These are phyloP conservation scores for Lasiommata megera DNA, from an alignment of 2,888 invertebrate genomes.

Conservation along the genomic window DNA sequence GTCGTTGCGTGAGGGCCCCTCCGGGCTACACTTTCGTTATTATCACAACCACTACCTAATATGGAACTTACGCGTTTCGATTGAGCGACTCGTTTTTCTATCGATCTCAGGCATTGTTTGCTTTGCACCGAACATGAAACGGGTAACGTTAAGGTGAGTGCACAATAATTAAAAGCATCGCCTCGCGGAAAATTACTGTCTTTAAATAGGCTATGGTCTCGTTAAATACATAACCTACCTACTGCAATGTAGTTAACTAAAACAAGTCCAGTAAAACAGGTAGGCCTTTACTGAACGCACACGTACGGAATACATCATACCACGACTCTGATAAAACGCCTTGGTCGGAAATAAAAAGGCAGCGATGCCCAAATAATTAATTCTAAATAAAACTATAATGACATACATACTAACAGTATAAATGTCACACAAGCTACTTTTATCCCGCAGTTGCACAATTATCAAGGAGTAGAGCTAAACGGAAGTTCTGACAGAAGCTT, in stretches of 20 bases:
- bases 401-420: too few relatives aligned
- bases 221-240: neutral
- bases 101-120: slow-evolving; percentile 24
- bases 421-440: too few relatives aligned
- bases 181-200: slow-evolving; percentile 12
- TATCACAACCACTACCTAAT: slow-evolving; percentile 29
- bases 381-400: too few relatives aligned
- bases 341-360: too few relatives aligned
- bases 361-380: too few relatives aligned
- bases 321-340: too few relatives aligned
- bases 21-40: slow-evolving; percentile 29
- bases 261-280: neutral
- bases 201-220: neutral
- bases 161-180: slow-evolving; percentile 12
- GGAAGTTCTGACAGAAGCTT: too few relatives aligned
- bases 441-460: too few relatives aligned
- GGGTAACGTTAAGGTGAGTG: slow-evolving; percentile 20
- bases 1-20: slow-evolving; percentile 29
- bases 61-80: slow-evolving; percentile 33
- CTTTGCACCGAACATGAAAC: slow-evolving; percentile 20
- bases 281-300: too few relatives aligned
- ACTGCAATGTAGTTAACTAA: neutral
- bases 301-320: too few relatives aligned
- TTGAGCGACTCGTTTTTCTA: slow-evolving; percentile 30
- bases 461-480: too few relatives aligned